Conservation (phyloP, 2,797 vertebrate species). For the Rhinella marina region DNA sequence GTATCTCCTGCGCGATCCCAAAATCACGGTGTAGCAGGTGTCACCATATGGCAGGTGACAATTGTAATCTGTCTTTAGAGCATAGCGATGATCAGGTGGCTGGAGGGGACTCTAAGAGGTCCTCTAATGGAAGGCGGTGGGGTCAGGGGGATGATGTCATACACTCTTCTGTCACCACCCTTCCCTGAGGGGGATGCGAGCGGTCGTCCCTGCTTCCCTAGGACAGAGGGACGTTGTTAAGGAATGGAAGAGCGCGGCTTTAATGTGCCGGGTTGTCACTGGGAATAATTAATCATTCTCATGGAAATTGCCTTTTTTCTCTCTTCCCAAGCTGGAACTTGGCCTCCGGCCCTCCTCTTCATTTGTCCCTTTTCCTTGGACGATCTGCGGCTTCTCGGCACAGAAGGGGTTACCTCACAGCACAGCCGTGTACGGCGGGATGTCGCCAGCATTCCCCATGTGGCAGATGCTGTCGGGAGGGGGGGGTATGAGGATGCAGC, state of each 20-base stretch:
- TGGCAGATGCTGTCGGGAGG: slow-evolving; percentile 52
- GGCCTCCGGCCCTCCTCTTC: background rate
- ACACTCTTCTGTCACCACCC: background rate
- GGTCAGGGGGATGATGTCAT: slow-evolving; percentile 24
- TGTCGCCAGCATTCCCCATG: slow-evolving; percentile 47
- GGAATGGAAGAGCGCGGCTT: background rate
- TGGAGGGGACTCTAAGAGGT: background rate
- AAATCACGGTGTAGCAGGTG: too few species aligned
- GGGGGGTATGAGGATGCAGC: slow-evolving; percentile 3
- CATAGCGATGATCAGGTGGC: background rate
- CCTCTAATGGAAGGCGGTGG: background rate
- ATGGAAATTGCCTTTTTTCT: slow-evolving; percentile 18
- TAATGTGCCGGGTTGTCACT: background rate
- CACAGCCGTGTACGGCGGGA: slow-evolving; percentile 1
- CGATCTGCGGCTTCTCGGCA: background rate
- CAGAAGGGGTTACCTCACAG: slow-evolving; percentile 28
- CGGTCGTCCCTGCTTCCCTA: background rate
- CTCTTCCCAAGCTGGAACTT: slow-evolving; percentile 1
- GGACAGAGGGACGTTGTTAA: slow-evolving; percentile 43
- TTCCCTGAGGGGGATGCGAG: slow-evolving; percentile 23
- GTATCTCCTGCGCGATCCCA: too few species aligned
- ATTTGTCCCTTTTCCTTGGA: background rate
- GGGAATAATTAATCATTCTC: slow-evolving; percentile 28
- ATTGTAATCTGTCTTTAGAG: background rate
- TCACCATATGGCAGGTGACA: too few species aligned